Evolutionary conservation across 2,888 invertebrate genomes (phyloP).

Genomic region (Drosophila leonis): DNA sequence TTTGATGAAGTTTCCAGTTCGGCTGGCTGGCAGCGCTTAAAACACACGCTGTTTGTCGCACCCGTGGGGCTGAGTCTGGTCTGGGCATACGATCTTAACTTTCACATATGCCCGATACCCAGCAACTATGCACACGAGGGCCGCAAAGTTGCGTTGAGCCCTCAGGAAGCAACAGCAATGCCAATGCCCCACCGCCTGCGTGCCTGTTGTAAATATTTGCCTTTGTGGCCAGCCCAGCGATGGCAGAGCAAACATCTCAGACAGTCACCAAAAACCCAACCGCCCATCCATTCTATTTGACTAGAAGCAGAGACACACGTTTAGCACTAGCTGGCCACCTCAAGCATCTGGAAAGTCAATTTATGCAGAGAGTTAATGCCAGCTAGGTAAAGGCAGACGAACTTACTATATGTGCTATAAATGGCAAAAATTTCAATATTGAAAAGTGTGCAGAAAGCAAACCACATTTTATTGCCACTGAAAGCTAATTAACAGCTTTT

Average conservation of each 20-base stretch:
- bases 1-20: slow-evolving; percentile 71
- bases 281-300: slow-evolving; percentile 9
- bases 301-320: slow-evolving; percentile 31
- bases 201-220: slow-evolving; percentile 68
- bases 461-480: slow-evolving; percentile 47
- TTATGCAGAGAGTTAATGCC: slow-evolving; percentile 30
- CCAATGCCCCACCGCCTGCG: background rate
- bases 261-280: slow-evolving; percentile 22
- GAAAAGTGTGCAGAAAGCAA: slow-evolving; percentile 40
- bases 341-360: slow-evolving; percentile 53
- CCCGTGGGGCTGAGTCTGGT: slow-evolving; percentile 3
- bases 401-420: slow-evolving; percentile 32
- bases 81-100: slow-evolving; percentile 48
- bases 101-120: slow-evolving; percentile 54
- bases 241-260: slow-evolving; percentile 65
- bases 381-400: slow-evolving; percentile 1
- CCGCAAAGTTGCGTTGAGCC: slow-evolving; percentile 53
- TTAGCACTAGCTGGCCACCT: slow-evolving; percentile 44
- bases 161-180: slow-evolving; percentile 9
- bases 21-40: slow-evolving; percentile 27
- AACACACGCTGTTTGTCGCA: slow-evolving; percentile 47
- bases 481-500: slow-evolving; percentile 58
- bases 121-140: slow-evolving; percentile 63
- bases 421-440: slow-evolving; percentile 40
- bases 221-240: slow-evolving; percentile 62